Conservation (phyloP, 2,113 vertebrate genomes). For the Psittacara wagleri region DNA sequence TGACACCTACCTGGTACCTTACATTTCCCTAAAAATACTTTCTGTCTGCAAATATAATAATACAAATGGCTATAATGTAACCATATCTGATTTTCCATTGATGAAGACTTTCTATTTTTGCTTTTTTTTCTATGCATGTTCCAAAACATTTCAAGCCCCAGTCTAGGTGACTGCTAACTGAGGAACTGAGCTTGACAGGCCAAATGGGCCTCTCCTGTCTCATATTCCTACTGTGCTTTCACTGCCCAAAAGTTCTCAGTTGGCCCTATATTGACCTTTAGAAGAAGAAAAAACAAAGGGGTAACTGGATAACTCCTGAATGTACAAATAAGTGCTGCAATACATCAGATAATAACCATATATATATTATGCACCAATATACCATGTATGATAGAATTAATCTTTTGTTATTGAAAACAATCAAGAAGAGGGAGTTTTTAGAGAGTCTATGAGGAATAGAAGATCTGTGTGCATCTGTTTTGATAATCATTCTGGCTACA, state of each 20-base stretch:
- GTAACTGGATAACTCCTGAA: background rate
- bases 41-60: background rate
- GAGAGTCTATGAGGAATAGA: rapidly evolving
- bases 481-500: background rate
- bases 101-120: background rate
- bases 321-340: background rate
- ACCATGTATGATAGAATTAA: background rate
- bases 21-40: background rate
- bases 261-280: background rate
- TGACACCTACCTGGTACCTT: background rate
- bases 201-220: background rate
- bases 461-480: background rate
- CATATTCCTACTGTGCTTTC: background rate
- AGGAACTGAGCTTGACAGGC: background rate
- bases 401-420: background rate
- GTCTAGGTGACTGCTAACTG: background rate
- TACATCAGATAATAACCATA: background rate
- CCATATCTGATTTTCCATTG: background rate
- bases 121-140: background rate
- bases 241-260: background rate
- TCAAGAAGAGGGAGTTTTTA: background rate
- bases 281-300: background rate
- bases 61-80: background rate
- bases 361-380: background rate
- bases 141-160: background rate